phyloP scores from a whole-genome alignment of 2,888 invertebrate genomes.

The Netelia inedita region DNA sequence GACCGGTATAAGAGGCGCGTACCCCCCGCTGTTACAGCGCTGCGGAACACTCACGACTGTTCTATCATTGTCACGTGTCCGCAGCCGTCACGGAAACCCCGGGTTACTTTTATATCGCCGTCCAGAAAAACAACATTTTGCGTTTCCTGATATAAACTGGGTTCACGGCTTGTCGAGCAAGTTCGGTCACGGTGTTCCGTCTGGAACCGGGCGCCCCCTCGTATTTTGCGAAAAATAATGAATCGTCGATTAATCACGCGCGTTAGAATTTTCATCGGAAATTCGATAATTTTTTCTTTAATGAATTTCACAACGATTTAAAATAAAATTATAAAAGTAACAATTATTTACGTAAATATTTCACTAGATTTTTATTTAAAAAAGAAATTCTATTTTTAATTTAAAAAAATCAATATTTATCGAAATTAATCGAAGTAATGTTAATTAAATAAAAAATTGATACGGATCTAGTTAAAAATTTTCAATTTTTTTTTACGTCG shows the following conservation, averaged over 20 bases:
- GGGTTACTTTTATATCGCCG: constrained; percentile 33
- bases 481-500: too few relatives aligned
- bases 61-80: constrained; percentile 78
- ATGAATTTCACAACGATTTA: too few relatives aligned
- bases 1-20: constrained; percentile 54
- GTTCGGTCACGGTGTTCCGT: constrained; percentile 14
- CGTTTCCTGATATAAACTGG: constrained; percentile 12
- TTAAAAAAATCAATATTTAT: too few relatives aligned
- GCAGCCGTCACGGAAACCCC: constrained; percentile 32
- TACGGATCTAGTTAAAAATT: too few relatives aligned
- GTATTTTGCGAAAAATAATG: neutral
- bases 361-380: neutral
- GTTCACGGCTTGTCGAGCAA: constrained; percentile 36
- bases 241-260: neutral
- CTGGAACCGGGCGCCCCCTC: neutral
- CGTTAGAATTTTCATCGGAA: neutral
- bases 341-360: neutral
- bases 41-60: constrained; percentile 74
- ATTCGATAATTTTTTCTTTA: neutral
- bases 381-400: too few relatives aligned
- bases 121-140: constrained; percentile 36
- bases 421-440: too few relatives aligned
- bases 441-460: too few relatives aligned
- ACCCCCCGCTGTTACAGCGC: constrained; percentile 68
- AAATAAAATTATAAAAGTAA: too few relatives aligned